Evolutionary conservation across 2,113 vertebrate species (phyloP), one percentile per base, ranked within the genome.

Genomic region (Erythrolamprus reginae): DNA sequence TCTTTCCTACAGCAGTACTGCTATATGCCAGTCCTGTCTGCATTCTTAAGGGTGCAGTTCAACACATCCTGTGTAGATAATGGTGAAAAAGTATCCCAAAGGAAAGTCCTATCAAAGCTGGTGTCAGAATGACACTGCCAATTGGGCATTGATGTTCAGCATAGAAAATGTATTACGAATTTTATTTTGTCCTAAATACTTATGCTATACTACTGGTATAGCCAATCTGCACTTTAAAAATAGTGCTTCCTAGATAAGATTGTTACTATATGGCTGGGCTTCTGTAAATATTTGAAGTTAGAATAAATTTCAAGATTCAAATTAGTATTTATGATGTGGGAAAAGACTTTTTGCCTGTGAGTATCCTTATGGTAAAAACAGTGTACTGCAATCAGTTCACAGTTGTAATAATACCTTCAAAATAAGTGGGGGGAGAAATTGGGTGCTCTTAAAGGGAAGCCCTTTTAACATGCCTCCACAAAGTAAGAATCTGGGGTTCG

Each of bases 1-100:
- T 99, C 98, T 99, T 98, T 99, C 99, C 99, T 99, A 99, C 99
- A 99, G 99, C 99, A 99, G 99, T 99, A 99, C 99, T 99, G 99
- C 99, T 99, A 98, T 99, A 98, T 99, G 99, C 98, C 99, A 99
- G 99, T 99, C 99, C 99, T 99, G 99, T 99, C 99, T 99, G 99
- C 99, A 98, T 98, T 99, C 98, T 99, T 98, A 99, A 99, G 99
- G 98, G 98, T 98, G 99, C 98, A 99, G 99, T 99, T 99, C 99
- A 99, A 99, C 99, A 99, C 98, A 98, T 99, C 99, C 98, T 99
- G 99, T 99, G 98, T 99, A 99, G 98, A 98, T 99, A 99, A 99
- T 99, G 98, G 98, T 99, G 98, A 99, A 98, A 98, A 97, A 98
- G 97, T 98, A 98, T 98, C 96, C 97, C 97, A 98, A 98, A 98